These are phyloP conservation scores for Ophioninae sp. DNA, from an alignment of 2,888 invertebrate species.

Conservation along the genomic window DNA sequence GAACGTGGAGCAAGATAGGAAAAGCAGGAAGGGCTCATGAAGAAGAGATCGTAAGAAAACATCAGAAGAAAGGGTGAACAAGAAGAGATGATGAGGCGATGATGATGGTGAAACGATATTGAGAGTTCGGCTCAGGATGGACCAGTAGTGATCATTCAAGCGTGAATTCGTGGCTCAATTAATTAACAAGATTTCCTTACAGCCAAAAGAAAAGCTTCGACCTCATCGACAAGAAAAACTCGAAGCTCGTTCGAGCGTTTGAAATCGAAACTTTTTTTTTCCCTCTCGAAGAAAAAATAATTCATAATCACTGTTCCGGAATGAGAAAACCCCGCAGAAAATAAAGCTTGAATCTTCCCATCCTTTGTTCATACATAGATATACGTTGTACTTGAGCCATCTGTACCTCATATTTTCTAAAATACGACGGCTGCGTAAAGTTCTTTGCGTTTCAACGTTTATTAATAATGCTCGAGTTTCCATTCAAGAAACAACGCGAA, in stretches of 20 bases:
- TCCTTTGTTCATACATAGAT: background rate
- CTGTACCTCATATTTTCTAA: background rate
- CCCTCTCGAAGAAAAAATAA: background rate
- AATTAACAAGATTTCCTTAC: conserved; percentile 1
- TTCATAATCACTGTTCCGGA: background rate
- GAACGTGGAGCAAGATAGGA: too few relatives aligned
- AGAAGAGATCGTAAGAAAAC: background rate
- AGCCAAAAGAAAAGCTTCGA: background rate
- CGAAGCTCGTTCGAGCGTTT: background rate
- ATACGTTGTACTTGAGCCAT: background rate
- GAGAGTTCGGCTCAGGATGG: background rate
- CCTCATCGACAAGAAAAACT: background rate
- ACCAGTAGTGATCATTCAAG: conserved; percentile 26
- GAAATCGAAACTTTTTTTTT: background rate
- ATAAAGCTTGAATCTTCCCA: background rate
- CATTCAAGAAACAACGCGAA: background rate
- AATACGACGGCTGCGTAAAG: background rate
- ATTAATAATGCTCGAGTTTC: background rate
- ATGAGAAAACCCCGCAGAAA: background rate
- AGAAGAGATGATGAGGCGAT: background rate
- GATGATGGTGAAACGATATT: conserved; percentile 10
- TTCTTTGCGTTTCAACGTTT: background rate
- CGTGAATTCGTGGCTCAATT: conserved; percentile 9
- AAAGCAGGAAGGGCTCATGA: too few relatives aligned
- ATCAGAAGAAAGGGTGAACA: background rate